phyloP scores from a whole-genome alignment of 2,797 vertebrate genomes.

The Centropyge bicolor region DNA sequence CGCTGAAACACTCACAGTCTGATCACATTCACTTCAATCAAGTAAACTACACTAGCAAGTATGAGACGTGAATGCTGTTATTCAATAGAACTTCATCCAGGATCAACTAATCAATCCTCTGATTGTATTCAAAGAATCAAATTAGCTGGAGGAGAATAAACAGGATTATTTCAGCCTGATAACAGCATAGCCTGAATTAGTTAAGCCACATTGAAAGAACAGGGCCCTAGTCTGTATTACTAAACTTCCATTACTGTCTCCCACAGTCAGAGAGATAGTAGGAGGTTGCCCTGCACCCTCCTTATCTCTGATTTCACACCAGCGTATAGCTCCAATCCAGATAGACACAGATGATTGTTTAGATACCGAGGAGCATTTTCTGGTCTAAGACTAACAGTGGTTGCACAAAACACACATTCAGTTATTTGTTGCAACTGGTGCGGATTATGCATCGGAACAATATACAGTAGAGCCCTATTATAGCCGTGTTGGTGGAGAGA shows the following conservation, averaged over 20 bases:
- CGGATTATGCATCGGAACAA: slow-evolving; percentile 15
- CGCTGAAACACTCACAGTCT: background rate
- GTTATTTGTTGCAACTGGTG: slow-evolving; percentile 4
- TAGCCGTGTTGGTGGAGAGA: background rate
- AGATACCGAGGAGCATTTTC: slow-evolving; percentile 40
- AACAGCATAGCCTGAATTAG: background rate
- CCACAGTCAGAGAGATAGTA: slow-evolving; percentile 20
- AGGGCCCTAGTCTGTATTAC: slow-evolving; percentile 4
- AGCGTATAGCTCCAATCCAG: slow-evolving; percentile 40
- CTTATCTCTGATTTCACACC: slow-evolving; percentile 60
- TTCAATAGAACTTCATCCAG: background rate
- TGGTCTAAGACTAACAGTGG: slow-evolving; percentile 27
- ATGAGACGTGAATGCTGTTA: too few species aligned
- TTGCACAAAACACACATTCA: slow-evolving; percentile 23
- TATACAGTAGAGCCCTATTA: background rate
- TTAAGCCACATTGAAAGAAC: background rate
- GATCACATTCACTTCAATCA: slow-evolving; percentile 1
- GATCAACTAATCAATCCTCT: background rate
- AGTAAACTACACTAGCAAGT: too few species aligned
- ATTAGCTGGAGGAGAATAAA: background rate
- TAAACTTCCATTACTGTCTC: slow-evolving; percentile 18
- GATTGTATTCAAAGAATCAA: background rate
- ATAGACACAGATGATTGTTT: slow-evolving; percentile 42
- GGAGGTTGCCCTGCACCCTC: slow-evolving; percentile 17
- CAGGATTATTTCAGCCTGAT: slow-evolving; percentile 3